Evolutionary conservation across 2,888 invertebrate genomes (phyloP), one percentile per base, ranked within the genome.

Genomic region (Athalia rosae): DNA sequence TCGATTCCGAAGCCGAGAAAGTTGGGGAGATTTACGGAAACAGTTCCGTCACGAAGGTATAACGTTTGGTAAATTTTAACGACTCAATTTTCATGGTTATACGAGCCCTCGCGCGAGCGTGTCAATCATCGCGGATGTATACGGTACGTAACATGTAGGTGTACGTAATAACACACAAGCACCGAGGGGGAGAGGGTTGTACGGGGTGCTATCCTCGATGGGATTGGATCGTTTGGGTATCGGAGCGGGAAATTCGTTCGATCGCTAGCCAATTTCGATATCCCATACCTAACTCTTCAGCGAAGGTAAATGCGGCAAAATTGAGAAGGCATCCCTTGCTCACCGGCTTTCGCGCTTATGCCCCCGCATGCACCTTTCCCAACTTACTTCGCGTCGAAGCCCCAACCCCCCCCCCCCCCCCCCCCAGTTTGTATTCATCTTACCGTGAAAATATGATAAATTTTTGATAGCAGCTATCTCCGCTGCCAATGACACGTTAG

Each of bases 191-290:
- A 63, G 50, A 4, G 9, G 53, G 28, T 28, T n/a, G 7, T 7
- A 53, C 7, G 53, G 11, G 53, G n/a, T 9, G 53, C 11, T 53
- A n/a, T 15, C 28, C 11, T 61, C 41, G 48, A 48, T 62, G 61
- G 74, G 41, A 74, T 74, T 61, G 59, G 62, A 15, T 61, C 47
- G 59, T 61, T 74, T 78, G 82, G 79, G 76, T 81, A 83, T 69
- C 79, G 82, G 78, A 63, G 85, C 85, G 86, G 81, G 77, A 83
- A 87, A 86, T 86, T 85, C 78, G 82, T 83, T 84, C 82, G 83
- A 83, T 79, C 81, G 79, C 59, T 63, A 53, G 80, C 79, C 82
- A 85, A 86, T 87, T 86, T 79, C 74, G 77, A 43, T 79, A 63
- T 79, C 79, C 80, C 4, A n/a, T n/a, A 41, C 74, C 9, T n/a